A percentile compares a stretch with the other conserved stretches of the same genome.
Conservation (phyloP, 2,113 vertebrate species). For the Barnardius zonarius region DNA sequence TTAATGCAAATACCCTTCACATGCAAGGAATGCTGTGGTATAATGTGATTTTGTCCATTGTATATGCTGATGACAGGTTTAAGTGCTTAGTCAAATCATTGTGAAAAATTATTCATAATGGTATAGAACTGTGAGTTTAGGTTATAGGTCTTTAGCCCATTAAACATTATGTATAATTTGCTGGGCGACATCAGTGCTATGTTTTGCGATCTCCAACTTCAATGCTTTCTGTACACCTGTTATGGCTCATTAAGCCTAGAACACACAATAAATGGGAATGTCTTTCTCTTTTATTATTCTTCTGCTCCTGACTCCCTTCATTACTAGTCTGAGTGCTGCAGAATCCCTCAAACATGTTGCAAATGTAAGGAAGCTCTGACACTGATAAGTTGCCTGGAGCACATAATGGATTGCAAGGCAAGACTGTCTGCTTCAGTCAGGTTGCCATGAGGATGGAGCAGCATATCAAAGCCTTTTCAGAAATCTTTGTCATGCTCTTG, state of each 20-base stretch:
- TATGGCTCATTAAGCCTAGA: not conserved
- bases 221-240: accelerated
- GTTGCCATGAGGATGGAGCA: not conserved
- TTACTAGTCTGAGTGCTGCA: not conserved
- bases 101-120: not conserved
- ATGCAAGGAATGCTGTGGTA: not conserved
- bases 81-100: not conserved
- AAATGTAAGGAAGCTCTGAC: not conserved
- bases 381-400: not conserved
- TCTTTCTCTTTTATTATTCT: not conserved
- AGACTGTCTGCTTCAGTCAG: not conserved
- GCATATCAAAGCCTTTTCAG: not conserved
- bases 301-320: not conserved
- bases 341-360: not conserved
- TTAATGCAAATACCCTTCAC: not conserved
- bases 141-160: not conserved
- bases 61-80: not conserved
- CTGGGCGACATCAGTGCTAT: not conserved
- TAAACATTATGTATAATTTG: not conserved
- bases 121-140: not conserved
- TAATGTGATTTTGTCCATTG: not conserved
- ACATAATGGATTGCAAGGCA: not conserved
- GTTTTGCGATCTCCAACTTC: not conserved
- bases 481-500: not conserved
- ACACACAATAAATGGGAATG: not conserved